phyloP scores from a whole-genome alignment of 2,888 invertebrate genomes.

The Lysandra coridon region DNA sequence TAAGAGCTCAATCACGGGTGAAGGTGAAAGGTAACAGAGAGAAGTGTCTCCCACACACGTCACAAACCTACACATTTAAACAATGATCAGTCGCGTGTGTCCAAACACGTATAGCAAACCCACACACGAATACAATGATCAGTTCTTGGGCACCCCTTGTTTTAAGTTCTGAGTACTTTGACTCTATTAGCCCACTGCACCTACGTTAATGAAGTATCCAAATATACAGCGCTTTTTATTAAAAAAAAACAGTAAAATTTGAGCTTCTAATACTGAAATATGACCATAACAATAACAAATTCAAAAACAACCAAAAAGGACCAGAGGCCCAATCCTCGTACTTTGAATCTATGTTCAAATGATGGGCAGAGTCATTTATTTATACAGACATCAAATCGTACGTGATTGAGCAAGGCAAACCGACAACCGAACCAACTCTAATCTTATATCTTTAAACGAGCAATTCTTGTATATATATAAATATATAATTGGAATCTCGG shows the following conservation, averaged over 20 bases:
- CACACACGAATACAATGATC: not conserved
- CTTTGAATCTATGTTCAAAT: no score
- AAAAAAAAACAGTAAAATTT: no score
- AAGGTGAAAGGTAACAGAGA: conserved; percentile 17
- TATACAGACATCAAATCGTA: not conserved
- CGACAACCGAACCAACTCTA: not conserved
- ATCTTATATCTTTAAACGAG: no score
- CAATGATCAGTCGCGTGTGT: not conserved
- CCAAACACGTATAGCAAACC: not conserved
- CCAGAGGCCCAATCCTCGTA: no score
- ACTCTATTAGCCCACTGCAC: not conserved
- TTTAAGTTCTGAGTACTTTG: not conserved
- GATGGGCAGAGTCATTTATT: not conserved
- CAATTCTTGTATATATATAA: no score
- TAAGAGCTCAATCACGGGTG: not conserved
- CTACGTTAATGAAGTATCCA: not conserved
- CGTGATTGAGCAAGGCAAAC: no score
- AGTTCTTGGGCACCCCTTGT: not conserved
- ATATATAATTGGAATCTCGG: no score
- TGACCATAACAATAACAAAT: no score
- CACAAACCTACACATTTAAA: not conserved
- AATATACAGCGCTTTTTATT: not conserved
- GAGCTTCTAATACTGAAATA: no score
- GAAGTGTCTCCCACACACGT: not conserved
- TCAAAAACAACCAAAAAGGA: no score